Percentiles rank a stretch among this genome's conserved stretches.
These are phyloP conservation scores for Tetragnatha montana DNA, from an alignment of 2,888 invertebrate species.

Conservation along the genomic window DNA sequence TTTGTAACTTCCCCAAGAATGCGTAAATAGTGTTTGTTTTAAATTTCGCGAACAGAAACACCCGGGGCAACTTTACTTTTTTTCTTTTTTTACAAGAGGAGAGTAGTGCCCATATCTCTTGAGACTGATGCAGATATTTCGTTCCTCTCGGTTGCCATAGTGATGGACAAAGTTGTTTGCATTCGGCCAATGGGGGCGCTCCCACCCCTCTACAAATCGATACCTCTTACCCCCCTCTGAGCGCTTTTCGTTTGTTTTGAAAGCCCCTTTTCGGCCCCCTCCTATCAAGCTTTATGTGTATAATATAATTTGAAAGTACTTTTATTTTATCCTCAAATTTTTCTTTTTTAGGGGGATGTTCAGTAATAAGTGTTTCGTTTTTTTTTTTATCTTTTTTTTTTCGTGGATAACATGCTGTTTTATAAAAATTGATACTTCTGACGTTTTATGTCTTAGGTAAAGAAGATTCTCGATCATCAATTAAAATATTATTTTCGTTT, in stretches of 20 bases:
- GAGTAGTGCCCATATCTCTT: conserved; percentile 24
- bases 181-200: conserved; percentile 68
- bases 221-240: conserved; percentile 35
- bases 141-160: conserved; percentile 68
- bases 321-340: not conserved
- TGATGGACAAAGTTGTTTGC: conserved; percentile 70
- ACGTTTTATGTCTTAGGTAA: not conserved
- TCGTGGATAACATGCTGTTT: not conserved
- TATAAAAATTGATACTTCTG: not conserved
- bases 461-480: too few species aligned
- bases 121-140: conserved; percentile 66
- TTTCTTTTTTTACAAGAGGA: not conserved
- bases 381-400: not conserved
- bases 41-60: conserved; percentile 1
- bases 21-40: conserved; percentile 40
- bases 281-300: not conserved
- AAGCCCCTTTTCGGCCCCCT: conserved; percentile 5
- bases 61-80: not conserved
- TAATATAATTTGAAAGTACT: not conserved
- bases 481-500: too few species aligned
- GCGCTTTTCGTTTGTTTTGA: conserved; percentile 30
- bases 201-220: conserved; percentile 64
- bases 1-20: conserved; percentile 24
- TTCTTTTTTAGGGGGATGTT: not conserved
- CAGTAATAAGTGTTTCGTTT: not conserved